Conservation (phyloP, 2,797 vertebrate genomes). For the Chloroceryle inda region DNA sequence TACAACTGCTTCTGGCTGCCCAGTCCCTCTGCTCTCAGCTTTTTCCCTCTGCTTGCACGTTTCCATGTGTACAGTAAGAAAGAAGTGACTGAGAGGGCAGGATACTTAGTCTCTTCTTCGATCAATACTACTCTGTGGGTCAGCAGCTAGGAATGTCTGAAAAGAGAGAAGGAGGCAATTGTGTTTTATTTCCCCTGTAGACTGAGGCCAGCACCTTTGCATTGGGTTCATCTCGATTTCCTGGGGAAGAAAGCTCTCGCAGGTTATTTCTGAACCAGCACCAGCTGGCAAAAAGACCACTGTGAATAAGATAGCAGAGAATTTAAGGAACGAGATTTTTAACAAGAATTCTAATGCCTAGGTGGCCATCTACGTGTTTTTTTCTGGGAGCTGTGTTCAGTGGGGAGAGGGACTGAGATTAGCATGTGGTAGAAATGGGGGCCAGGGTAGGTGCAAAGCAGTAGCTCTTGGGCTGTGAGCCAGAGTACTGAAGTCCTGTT, state of each 20-base stretch:
- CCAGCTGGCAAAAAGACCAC: not conserved
- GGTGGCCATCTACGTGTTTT: not conserved
- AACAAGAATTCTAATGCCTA: not conserved
- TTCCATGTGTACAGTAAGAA: not conserved
- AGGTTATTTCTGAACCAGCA: not conserved
- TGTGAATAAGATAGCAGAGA: not conserved
- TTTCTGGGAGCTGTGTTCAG: not conserved
- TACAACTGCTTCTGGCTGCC: not conserved
- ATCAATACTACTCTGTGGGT: not conserved
- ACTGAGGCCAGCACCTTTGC: not conserved
- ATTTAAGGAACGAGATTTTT: not conserved
- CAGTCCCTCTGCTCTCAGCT: not conserved
- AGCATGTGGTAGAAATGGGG: rapidly evolving
- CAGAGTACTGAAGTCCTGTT: not conserved
- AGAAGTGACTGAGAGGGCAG: not conserved
- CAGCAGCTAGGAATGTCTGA: not conserved
- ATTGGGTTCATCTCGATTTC: not conserved
- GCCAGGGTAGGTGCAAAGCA: not conserved
- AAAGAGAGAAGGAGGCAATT: not conserved
- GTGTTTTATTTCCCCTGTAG: not conserved
- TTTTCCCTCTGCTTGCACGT: not conserved
- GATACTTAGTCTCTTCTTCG: not conserved
- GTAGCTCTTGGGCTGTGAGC: not conserved
- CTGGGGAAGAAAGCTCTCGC: not conserved
- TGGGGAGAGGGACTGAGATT: rapidly evolving